Evolutionary conservation across 2,797 vertebrate species (phyloP), one percentile per base, ranked within the genome.

Genomic region (Caiman crocodilus): DNA sequence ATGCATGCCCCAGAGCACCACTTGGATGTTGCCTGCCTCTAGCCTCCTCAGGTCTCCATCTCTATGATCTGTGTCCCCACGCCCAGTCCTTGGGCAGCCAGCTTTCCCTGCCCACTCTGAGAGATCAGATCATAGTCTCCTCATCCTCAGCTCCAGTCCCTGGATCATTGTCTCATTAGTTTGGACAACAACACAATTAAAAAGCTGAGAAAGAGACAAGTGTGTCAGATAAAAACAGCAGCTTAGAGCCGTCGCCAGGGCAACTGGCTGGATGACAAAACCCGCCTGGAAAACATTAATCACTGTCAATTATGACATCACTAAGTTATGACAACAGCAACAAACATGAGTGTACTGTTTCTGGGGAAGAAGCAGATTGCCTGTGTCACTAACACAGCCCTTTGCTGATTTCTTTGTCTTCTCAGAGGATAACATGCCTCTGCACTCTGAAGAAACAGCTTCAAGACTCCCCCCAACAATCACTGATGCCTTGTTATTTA

Each of bases 251-350:
- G 94, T 96, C 94, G 86, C 94, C 88, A 0, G 79, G 95, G 89
- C 96, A 97, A 97, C 95, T 59, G 85, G 77, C 65, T 15, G 1
- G 69, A 79, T 95, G 87, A 93, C 50, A 92, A 96, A 94, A 79
- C n/a, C 56, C 64, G 92, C 76, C 74, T 65, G 73, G 87, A 95
- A 88, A 89, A 87, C 50, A 91, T 93, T 96, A 91, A 94, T 94
- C 73, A 91, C 61, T 89, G 55, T 75, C 96, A 94, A 94, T 94
- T 93, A 94, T 87, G 89, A 95, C 74, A 93, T 96, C 87, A 96
- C 56, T 61, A 73, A 81, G 82, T 82, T 79, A 91, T 91, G 88
- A 92, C 78, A 85, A 55, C 0, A 0, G 59, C 42, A 71, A 79
- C 32, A 67, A 96, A 60, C 18, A 5, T 17, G 9, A 14, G 55